Evolutionary conservation across 2,113 vertebrate species (phyloP), one percentile per base, ranked within the genome.

Genomic region (Neodon shergylaensis): DNA sequence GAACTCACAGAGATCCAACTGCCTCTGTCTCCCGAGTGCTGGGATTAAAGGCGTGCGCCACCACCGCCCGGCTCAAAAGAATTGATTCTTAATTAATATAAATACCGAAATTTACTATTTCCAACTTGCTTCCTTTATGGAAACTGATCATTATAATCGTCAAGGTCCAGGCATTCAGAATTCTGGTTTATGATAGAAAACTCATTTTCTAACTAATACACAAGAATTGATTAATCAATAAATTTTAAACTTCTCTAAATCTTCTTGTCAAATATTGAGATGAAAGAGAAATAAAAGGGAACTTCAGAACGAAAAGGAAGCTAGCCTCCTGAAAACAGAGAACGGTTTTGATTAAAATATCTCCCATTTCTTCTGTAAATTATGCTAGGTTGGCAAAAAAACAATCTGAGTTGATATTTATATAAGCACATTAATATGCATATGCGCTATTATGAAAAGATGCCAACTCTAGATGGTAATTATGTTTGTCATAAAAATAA

Each of bases 341-440:
- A 63, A 73, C 31, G 6, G 19, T 95, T 91, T 82, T 81, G 73
- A 81, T 81, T 73, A 63, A 91, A 79, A 73, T 21, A 28, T 39
- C 3, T 70, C 42, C 47, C n/a, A 87, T 78, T 54, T 39, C 24
- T 78, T 52, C 22, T 78, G 28, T 39, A 86, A 91, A 68, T 87
- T 63, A 73, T 87, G 49, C 83, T 21, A 73, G 36, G 28, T 22
- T 81, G 74, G 74, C 10, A 36, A 81, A 54, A 70, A 70, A 70
- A 54, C 66, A 87, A 49, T 17, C 26, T 61, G 28, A 78, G 85
- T 81, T 52, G 61, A 73, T 81, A 58, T 87, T 95, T 87, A 91
- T 9, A 22, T 88, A 52, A 91, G 17, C 42, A 91, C 39, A 91
- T 86, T 91, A 95, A 91, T 94, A 94, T 87, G 82, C 52, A 92